These are phyloP conservation scores for Schizothorax lantsangensis DNA, from an alignment of 2,797 vertebrate genomes.

Conservation along the genomic window DNA sequence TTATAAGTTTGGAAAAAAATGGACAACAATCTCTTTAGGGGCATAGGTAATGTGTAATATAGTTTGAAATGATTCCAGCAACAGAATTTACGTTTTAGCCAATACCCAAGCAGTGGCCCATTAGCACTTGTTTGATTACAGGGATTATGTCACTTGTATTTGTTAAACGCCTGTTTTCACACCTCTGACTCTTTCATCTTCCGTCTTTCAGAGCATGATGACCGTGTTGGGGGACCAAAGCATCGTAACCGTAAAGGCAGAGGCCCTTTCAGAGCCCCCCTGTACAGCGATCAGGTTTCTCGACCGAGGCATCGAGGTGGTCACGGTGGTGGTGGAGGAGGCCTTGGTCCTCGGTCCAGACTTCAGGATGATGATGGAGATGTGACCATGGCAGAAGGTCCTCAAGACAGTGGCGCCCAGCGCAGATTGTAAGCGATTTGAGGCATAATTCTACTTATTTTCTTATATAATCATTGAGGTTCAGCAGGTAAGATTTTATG, in stretches of 20 bases:
- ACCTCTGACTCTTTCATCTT: neutral
- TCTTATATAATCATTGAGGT: neutral
- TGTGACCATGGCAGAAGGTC: constrained; percentile 78
- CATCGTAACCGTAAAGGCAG: constrained; percentile 79
- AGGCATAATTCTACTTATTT: neutral
- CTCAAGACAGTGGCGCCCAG: constrained; percentile 68
- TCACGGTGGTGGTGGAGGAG: constrained; percentile 52
- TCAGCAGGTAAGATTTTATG: neutral
- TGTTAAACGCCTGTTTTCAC: neutral
- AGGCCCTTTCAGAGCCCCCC: constrained; percentile 80
- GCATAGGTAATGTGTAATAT: neutral
- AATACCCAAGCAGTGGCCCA: too few relatives aligned
- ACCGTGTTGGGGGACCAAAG: constrained; percentile 74
- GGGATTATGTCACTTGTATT: neutral
- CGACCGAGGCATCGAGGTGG: constrained; percentile 70
- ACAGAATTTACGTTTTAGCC: neutral
- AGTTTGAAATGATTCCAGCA: neutral
- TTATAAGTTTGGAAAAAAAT: neutral
- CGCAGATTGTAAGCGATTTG: constrained; percentile 62
- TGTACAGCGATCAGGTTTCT: constrained; percentile 74
- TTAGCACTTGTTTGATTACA: neutral
- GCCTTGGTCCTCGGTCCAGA: constrained; percentile 64
- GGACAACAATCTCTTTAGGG: neutral
- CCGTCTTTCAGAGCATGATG: constrained; percentile 78
- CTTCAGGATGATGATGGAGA: constrained; percentile 80